phyloP scores from a whole-genome alignment of 2,113 vertebrate species.

The Takifugu bimaculatus region DNA sequence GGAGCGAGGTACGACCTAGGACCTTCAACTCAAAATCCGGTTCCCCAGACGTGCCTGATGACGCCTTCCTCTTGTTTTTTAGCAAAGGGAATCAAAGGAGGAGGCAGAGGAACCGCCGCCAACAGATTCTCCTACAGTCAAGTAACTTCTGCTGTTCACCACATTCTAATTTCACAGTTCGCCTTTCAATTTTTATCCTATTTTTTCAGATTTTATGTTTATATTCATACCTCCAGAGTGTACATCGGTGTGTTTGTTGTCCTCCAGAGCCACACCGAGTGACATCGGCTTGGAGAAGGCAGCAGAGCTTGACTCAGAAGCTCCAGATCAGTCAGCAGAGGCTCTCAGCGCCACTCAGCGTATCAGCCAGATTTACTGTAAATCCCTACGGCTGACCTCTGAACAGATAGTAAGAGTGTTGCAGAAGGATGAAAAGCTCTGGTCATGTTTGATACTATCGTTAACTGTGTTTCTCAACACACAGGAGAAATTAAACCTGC shows the following conservation, averaged over 20 bases:
- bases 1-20: conserved; percentile 56
- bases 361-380: conserved; percentile 79
- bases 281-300: conserved; percentile 72
- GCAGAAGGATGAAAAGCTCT: too few relatives aligned
- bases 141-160: conserved; percentile 60
- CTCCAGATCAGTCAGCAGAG: conserved; percentile 43
- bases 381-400: conserved; percentile 87
- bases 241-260: conserved; percentile 7
- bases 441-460: not conserved
- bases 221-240: not conserved
- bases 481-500: conserved; percentile 83
- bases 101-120: conserved; percentile 30
- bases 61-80: conserved; percentile 7
- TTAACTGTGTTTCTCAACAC: not conserved
- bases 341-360: conserved; percentile 52
- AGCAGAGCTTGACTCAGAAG: conserved; percentile 34
- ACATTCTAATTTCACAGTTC: not conserved
- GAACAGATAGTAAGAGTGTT: conserved; percentile 81
- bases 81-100: conserved; percentile 66
- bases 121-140: conserved; percentile 38
- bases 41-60: not conserved
- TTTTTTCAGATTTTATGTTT: not conserved
- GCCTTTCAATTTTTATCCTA: not conserved
- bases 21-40: not conserved
- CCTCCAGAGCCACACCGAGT: conserved; percentile 61